A percentile compares a stretch with the other conserved stretches of the same genome.
These are phyloP conservation scores for Crotophaga sulcirostris DNA, from an alignment of 2,113 vertebrate genomes.

Conservation along the genomic window DNA sequence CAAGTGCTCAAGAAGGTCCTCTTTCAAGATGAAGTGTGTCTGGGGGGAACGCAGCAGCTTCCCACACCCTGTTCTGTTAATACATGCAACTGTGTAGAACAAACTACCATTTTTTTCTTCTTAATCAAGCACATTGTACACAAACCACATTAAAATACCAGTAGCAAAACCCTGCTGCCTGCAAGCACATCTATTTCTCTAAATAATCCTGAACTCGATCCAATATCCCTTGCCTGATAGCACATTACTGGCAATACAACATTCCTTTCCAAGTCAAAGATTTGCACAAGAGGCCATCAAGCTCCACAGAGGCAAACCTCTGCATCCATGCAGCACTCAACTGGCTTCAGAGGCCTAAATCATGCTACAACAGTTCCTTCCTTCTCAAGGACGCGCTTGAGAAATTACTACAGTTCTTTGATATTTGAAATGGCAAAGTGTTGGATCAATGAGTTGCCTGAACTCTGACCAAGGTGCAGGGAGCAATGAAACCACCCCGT, in stretches of 20 bases:
- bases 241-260: neutral
- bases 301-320: neutral
- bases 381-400: neutral
- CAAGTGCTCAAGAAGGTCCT: neutral
- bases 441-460: neutral
- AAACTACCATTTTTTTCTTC: neutral
- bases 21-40: neutral
- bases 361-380: neutral
- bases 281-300: neutral
- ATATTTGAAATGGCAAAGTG: neutral
- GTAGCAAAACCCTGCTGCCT: neutral
- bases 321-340: accelerated
- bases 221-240: neutral
- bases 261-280: neutral
- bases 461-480: neutral
- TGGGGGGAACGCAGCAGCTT: neutral
- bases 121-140: neutral
- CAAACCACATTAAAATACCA: neutral
- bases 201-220: neutral
- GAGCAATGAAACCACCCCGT: neutral
- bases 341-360: neutral
- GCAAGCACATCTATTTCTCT: neutral
- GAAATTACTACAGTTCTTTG: neutral
- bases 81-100: neutral
- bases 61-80: neutral